These are phyloP conservation scores for Carduelis carduelis DNA, from an alignment of 2,797 vertebrate genomes.

Conservation along the genomic window DNA sequence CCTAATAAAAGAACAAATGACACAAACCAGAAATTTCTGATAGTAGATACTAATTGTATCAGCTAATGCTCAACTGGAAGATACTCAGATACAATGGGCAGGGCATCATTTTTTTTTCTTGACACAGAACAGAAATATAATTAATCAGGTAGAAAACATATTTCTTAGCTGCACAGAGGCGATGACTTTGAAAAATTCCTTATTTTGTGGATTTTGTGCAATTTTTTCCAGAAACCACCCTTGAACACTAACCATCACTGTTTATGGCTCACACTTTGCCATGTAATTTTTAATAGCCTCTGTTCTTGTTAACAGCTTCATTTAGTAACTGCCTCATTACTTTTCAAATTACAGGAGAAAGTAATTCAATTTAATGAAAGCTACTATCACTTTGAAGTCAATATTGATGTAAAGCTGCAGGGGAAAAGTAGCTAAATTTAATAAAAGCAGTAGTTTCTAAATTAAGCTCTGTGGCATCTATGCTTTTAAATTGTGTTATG, in stretches of 20 bases:
- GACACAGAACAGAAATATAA: background rate
- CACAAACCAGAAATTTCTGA: background rate
- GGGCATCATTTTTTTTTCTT: background rate
- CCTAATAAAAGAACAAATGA: background rate
- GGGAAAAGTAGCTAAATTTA: slow-evolving; percentile 10
- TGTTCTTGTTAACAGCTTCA: slow-evolving; percentile 14
- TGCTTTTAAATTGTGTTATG: slow-evolving; percentile 14
- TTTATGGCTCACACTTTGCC: background rate
- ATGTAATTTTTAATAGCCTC: slow-evolving; percentile 15
- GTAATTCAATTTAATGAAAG: slow-evolving; percentile 29
- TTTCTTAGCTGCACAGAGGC: background rate
- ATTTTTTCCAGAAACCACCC: background rate
- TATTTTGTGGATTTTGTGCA: background rate
- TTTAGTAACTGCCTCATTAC: slow-evolving; percentile 38
- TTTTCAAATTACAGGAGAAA: slow-evolving; percentile 31
- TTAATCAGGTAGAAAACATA: background rate
- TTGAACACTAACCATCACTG: background rate
- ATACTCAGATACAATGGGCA: background rate
- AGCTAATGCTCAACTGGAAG: background rate
- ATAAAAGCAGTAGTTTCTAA: slow-evolving; percentile 28
- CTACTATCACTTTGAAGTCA: slow-evolving; percentile 17
- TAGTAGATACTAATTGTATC: background rate
- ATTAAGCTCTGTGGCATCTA: background rate
- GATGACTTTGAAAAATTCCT: background rate
- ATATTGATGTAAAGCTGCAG: slow-evolving; percentile 34